These are phyloP conservation scores for Dinothrombium tinctorium DNA, from an alignment of 1,140 invertebrate species.

Conservation along the genomic window DNA sequence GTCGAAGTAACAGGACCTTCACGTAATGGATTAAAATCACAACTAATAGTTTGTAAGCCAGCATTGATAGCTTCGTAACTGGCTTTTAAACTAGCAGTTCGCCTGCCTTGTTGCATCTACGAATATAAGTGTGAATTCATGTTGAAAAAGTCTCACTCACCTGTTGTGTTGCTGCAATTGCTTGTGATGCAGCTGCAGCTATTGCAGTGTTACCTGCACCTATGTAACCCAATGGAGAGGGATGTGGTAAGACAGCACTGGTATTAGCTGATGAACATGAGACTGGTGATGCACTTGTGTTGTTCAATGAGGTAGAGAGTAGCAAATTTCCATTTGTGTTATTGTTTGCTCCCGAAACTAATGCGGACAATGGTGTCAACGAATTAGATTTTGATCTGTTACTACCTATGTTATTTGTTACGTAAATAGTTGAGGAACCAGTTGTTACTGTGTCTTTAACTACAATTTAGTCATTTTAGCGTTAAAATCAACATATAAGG, in stretches of 20 bases:
- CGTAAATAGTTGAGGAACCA: too few relatives aligned
- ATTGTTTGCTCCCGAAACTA: neutral
- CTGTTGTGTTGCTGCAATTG: slow-evolving; percentile 85
- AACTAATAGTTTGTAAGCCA: slow-evolving; percentile 9
- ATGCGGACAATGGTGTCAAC: neutral
- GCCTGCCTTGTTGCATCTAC: slow-evolving; percentile 69
- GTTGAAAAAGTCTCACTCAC: slow-evolving; percentile 21
- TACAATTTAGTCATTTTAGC: too few relatives aligned
- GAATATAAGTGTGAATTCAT: neutral
- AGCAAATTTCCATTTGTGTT: neutral
- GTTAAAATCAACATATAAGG: neutral
- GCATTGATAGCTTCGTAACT: slow-evolving; percentile 57
- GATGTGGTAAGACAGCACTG: neutral
- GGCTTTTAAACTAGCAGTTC: slow-evolving; percentile 79
- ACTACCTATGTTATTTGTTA: too few relatives aligned
- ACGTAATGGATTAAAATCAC: slow-evolving; percentile 4
- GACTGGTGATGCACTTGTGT: neutral
- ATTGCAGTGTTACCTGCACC: slow-evolving; percentile 32
- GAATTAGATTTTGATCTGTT: neutral
- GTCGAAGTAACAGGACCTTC: neutral
- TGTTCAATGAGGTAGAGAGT: neutral
- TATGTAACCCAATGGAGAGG: neutral
- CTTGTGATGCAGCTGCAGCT: slow-evolving; percentile 78
- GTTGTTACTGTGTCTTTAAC: too few relatives aligned
- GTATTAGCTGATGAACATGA: neutral